phyloP scores from a whole-genome alignment of 2,888 invertebrate species.

The Lithosia quadra region DNA sequence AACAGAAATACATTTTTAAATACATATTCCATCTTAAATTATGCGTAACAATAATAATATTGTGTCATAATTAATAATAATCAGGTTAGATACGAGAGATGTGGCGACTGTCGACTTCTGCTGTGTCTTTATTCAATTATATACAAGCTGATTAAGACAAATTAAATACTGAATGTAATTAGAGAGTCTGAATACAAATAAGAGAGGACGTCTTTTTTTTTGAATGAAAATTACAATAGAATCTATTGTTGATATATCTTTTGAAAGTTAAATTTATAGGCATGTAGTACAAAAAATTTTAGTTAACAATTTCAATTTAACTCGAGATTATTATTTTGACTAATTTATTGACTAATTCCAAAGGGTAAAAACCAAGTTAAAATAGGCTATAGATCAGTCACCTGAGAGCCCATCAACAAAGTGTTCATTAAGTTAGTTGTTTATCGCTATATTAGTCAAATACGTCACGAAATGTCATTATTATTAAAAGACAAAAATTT shows the following conservation, averaged over 20 bases:
- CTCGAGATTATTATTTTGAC: neutral
- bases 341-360: neutral
- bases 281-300: too few relatives aligned
- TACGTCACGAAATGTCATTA: too few relatives aligned
- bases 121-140: neutral
- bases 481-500: too few relatives aligned
- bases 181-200: neutral
- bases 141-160: neutral
- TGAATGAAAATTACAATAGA: neutral
- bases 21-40: conserved; percentile 31
- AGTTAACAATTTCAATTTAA: neutral
- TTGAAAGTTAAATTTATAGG: neutral
- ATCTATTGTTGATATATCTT: neutral
- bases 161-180: neutral
- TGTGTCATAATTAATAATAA: conserved; percentile 37
- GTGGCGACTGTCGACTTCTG: conserved; percentile 46
- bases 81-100: conserved; percentile 37
- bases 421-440: too few relatives aligned
- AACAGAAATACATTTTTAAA: conserved; percentile 19
- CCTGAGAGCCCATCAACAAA: too few relatives aligned
- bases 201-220: neutral
- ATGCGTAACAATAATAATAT: conserved; percentile 35
- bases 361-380: neutral
- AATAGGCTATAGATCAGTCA: too few relatives aligned
- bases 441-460: too few relatives aligned